Percentiles rank a stretch among this genome's conserved stretches.
These are phyloP conservation scores for Acrobasis repandana DNA, from an alignment of 2,888 invertebrate species.

Conservation along the genomic window DNA sequence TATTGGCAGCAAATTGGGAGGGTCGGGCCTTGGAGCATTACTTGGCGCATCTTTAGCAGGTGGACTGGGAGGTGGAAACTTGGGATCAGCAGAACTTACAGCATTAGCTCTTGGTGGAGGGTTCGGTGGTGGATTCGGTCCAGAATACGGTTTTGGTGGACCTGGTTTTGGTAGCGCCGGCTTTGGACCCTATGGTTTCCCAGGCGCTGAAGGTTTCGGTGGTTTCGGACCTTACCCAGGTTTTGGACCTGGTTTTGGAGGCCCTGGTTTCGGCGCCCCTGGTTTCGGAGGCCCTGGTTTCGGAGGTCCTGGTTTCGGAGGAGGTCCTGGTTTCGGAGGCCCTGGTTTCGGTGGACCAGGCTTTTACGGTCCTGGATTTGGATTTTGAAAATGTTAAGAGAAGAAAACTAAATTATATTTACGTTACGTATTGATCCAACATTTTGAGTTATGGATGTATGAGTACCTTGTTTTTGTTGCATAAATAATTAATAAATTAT, in stretches of 20 bases:
- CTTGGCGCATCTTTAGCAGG: slow-evolving; percentile 15
- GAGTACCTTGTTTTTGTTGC: too few species aligned
- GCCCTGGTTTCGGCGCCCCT: slow-evolving; percentile 10
- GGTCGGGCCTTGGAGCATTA: slow-evolving; percentile 13
- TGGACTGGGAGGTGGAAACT: slow-evolving; percentile 4
- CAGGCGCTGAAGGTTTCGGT: slow-evolving; percentile 6
- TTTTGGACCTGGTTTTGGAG: slow-evolving; percentile 16
- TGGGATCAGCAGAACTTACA: slow-evolving; percentile 6
- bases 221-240: slow-evolving; percentile 8
- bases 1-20: slow-evolving; percentile 12
- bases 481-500: too few species aligned
- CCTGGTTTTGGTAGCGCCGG: slow-evolving; percentile 4
- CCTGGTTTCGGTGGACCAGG: slow-evolving; percentile 14
- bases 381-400: neutral
- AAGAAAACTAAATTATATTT: neutral
- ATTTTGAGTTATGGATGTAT: too few species aligned
- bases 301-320: neutral
- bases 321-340: slow-evolving; percentile 11
- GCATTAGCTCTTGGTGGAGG: slow-evolving; percentile 7
- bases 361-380: slow-evolving; percentile 13
- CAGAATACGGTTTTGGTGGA: neutral
- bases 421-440: too few species aligned
- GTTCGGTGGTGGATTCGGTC: neutral
- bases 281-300: slow-evolving; percentile 12
- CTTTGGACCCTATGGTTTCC: slow-evolving; percentile 1